These are phyloP conservation scores for Myotis findleyi DNA, from an alignment of 2,797 vertebrate genomes.

Conservation along the genomic window DNA sequence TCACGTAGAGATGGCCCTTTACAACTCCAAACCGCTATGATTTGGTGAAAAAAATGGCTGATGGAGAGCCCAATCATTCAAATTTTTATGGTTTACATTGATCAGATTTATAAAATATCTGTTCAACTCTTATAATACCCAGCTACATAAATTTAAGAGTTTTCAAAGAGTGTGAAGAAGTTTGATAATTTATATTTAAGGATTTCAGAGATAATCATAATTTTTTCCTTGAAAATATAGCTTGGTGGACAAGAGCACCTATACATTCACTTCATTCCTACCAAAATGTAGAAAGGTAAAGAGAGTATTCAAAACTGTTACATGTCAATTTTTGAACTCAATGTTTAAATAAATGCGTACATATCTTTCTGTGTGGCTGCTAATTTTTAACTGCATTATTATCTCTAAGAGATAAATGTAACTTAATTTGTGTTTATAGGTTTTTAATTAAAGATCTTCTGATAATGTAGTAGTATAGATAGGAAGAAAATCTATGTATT, in stretches of 20 bases:
- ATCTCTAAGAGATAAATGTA: constrained; percentile 55
- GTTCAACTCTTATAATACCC: background rate
- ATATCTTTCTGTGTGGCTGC: background rate
- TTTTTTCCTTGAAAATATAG: background rate
- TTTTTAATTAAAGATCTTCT: background rate
- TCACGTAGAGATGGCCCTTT: accelerated
- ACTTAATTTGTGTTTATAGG: background rate
- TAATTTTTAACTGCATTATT: background rate
- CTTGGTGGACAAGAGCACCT: background rate
- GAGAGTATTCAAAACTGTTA: background rate
- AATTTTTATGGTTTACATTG: background rate
- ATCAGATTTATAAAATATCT: background rate
- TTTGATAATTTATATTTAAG: background rate
- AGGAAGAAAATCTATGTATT: background rate
- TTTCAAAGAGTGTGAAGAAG: background rate
- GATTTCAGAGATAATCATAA: background rate
- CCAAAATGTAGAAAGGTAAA: background rate
- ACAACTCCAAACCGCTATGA: accelerated
- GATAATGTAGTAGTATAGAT: background rate
- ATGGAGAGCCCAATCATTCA: background rate
- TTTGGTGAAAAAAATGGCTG: background rate
- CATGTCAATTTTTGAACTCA: background rate
- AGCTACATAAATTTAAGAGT: background rate
- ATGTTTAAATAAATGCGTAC: background rate
- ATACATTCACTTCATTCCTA: accelerated